Base-by-base conservation (phyloP, 2,888 invertebrate species). In the Noctuana brunneofusca region DNA sequence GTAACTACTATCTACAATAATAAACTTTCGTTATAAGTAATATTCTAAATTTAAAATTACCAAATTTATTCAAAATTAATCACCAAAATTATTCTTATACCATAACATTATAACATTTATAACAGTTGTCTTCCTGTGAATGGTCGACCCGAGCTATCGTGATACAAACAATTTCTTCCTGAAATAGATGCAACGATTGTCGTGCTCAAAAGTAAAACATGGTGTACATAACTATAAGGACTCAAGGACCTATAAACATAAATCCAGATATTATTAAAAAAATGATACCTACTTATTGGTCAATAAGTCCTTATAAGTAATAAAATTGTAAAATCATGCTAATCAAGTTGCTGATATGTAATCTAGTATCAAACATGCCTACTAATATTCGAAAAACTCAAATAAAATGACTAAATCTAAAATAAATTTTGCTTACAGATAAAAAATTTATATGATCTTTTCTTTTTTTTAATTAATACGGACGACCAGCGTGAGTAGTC, bases 141-240 rank as follows among this genome's bases (percentile, higher is more conserved):
- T 30, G 9, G 24, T 46, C 64, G 68, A 73, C 78, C 76, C 81
- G 77, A 81, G 67, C 67, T 68, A 80, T 75, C 87, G 88, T 87
- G 70, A 74, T 80, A 86, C 88, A 84, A 83, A 77, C 87, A 80
- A 87, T 89, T 89, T 89, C 89, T 65, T 73, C 68, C 64, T 71
- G 85, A 89, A 89, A 89, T 81, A 84, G 86, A 81, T 84, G 89
- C 80, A 86, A 89, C 89, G 86, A 83, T 73, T 68, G 32, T 65
- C 67, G 63, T 58, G 65, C 55, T 63, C 54, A 38, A 32, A 18
- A 20, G 16, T 16, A 41, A 41, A 6, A 41, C 38, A 16, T 16
- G 20, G 2, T 46, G 43, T 54, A 38, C 18, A 14, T 16, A 9
- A 18, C n/a, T 2, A 43, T 41, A 22, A n/a, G 16, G 41, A 41